Evolutionary conservation across 2,113 vertebrate species (phyloP).

Genomic region (Athene cunicularia): DNA sequence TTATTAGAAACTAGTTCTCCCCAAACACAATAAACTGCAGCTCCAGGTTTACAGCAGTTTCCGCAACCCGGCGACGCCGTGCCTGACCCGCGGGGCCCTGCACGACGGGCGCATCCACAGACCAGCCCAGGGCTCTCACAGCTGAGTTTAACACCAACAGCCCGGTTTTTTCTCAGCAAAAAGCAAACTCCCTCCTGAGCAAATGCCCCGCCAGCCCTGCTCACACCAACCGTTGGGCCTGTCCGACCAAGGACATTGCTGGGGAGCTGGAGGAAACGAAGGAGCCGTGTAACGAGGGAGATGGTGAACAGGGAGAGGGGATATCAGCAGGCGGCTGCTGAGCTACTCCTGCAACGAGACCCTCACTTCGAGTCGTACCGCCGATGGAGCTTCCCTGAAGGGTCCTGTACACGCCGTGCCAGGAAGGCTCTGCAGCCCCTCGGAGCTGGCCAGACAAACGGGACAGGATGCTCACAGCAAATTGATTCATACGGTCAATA

Average conservation of each 20-base stretch:
- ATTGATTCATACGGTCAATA: background rate
- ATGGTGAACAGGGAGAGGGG: background rate
- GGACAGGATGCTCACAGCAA: background rate
- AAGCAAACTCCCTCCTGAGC: background rate
- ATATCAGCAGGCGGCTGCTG: background rate
- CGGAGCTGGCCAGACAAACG: background rate
- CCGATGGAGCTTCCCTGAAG: rapidly evolving
- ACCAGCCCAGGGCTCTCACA: too few species aligned
- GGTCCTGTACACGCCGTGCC: rapidly evolving
- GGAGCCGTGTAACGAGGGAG: background rate
- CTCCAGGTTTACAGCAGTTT: rapidly evolving
- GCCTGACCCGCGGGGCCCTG: background rate
- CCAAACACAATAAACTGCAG: rapidly evolving
- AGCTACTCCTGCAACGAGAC: rapidly evolving
- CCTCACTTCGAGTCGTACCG: rapidly evolving
- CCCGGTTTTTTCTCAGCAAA: background rate
- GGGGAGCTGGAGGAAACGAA: too few species aligned
- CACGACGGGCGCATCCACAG: too few species aligned
- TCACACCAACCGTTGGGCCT: too few species aligned
- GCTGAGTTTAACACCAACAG: too few species aligned
- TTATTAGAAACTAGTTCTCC: rapidly evolving
- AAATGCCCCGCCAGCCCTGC: background rate
- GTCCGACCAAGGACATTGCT: too few species aligned
- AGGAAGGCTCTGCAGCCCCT: background rate
- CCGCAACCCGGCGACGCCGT: rapidly evolving